phyloP scores from a whole-genome alignment of 2,113 vertebrate species.

The Lanius collurio region DNA sequence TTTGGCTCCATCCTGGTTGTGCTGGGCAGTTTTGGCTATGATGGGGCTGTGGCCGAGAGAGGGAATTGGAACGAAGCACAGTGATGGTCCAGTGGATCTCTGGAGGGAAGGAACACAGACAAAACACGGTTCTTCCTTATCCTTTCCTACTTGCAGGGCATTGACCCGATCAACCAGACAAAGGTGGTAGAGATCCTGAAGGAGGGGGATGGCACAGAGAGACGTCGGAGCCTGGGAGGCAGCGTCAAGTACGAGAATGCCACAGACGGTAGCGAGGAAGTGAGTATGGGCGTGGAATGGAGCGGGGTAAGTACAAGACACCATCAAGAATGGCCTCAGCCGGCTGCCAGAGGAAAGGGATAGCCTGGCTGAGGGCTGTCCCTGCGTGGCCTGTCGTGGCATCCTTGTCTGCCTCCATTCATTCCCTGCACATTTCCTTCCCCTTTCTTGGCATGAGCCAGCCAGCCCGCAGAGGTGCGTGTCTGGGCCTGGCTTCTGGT shows the following conservation, averaged over 20 bases:
- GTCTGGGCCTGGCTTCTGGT: conserved; percentile 1
- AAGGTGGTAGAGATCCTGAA: conserved; percentile 96
- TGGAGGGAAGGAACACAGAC: neutral
- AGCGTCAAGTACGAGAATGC: conserved; percentile 92
- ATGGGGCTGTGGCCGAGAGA: neutral
- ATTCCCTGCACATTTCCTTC: conserved; percentile 44
- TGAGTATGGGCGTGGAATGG: conserved; percentile 97
- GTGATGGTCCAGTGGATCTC: neutral
- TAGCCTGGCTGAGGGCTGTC: conserved; percentile 33
- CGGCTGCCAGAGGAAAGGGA: conserved; percentile 53
- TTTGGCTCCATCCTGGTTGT: neutral
- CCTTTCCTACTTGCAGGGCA: conserved; percentile 77
- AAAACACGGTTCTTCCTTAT: neutral
- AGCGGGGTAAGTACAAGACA: conserved; percentile 97
- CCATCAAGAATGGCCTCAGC: conserved; percentile 73
- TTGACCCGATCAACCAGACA: conserved; percentile 92
- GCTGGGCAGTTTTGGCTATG: neutral
- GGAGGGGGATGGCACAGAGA: conserved; percentile 84
- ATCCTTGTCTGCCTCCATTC: conserved; percentile 59
- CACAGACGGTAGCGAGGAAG: conserved; percentile 93
- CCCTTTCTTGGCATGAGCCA: conserved; percentile 21
- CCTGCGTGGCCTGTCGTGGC: conserved; percentile 62
- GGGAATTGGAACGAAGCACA: neutral
- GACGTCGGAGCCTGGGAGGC: conserved; percentile 81
- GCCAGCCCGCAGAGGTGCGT: neutral